Base-by-base conservation (phyloP, 2,797 vertebrate species). In the Gymnothorax javanicus region DNA sequence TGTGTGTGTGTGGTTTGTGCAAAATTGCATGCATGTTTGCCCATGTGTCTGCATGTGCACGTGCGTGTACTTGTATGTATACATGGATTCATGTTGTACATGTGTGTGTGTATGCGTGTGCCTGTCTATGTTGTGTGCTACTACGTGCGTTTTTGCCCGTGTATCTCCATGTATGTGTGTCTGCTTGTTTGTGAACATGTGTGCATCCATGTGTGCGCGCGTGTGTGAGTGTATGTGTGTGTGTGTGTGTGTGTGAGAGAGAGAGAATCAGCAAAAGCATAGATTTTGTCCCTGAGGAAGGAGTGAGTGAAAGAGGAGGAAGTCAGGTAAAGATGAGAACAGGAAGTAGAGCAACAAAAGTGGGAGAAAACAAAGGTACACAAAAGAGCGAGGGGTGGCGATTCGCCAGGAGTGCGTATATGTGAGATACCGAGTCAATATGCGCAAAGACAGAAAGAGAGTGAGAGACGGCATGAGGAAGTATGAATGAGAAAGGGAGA, bases 121-220 rank as follows among this genome's bases (percentile, higher is more conserved):
- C 27, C 23, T 71, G 67, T 25, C 2, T 50, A 27, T 75, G 6
- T 75, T 71, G 62, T n/a, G n/a, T n/a, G n/a, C n/a, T n/a, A n/a
- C n/a, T n/a, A n/a, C n/a, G n/a, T 64, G 0, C 23, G 62, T 11
- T 13, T 64, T 2, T 64, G 62, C 23, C 1, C 23, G 62, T 64
- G 62, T 3, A 17, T 60, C 8, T 60, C 8, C 17, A 17, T 60
- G 59, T 1, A 17, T 60, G 59, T 60, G 59, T 60, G 59, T 60
- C 1, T 3, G 3, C 17, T 8, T 60, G 59, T 60, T 0, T 60
- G 59, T 60, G 59, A 0, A 17, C 17, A 17, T 60, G 3, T 3
- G 59, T 60, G 59, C 17, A n/a, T n/a, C n/a, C n/a, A n/a, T n/a
- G 59, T 60, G 59, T 43, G 89, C 88, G 88, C 93, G 92, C 17